Evolutionary conservation across 1,140 invertebrate species (phyloP).

Genomic region (Euwallacea fornicatus): DNA sequence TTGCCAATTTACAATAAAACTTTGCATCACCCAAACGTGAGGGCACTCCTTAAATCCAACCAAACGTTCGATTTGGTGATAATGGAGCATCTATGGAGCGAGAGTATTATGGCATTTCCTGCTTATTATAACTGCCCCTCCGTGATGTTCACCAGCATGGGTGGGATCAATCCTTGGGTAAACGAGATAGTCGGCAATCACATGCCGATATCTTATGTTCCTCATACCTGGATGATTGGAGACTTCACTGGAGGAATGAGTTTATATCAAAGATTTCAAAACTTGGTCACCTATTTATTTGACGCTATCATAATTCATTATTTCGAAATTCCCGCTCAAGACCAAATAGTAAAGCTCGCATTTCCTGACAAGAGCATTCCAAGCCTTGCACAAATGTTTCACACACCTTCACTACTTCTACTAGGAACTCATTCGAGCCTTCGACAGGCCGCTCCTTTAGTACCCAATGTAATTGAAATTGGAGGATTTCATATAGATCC

Average conservation of each 20-base stretch:
- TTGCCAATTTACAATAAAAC: slow-evolving; percentile 6
- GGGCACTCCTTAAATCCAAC: slow-evolving; percentile 35
- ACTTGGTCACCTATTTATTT: slow-evolving; percentile 8
- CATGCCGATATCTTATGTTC: slow-evolving; percentile 23
- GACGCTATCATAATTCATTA: slow-evolving; percentile 7
- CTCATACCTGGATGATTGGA: slow-evolving; percentile 16
- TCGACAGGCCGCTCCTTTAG: slow-evolving; percentile 57
- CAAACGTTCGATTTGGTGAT: slow-evolving; percentile 56
- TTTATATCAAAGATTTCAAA: not conserved
- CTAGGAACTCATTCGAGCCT: slow-evolving; percentile 61
- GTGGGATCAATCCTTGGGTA: slow-evolving; percentile 13
- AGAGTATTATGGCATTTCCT: slow-evolving; percentile 53
- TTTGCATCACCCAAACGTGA: slow-evolving; percentile 32
- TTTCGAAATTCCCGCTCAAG: slow-evolving; percentile 7
- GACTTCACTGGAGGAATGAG: slow-evolving; percentile 4
- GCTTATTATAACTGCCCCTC: slow-evolving; percentile 42
- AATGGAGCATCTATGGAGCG: slow-evolving; percentile 54
- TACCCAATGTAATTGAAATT: slow-evolving; percentile 61
- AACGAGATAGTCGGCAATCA: slow-evolving; percentile 27
- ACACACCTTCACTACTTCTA: slow-evolving; percentile 58
- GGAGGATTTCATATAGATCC: slow-evolving; percentile 58
- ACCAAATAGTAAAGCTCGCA: slow-evolving; percentile 4
- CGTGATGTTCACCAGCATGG: slow-evolving; percentile 38
- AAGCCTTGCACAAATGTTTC: slow-evolving; percentile 6
- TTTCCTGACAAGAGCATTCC: slow-evolving; percentile 4